Evolutionary conservation across 2,797 vertebrate genomes (phyloP).

Genomic region (Anguilla obscura): DNA sequence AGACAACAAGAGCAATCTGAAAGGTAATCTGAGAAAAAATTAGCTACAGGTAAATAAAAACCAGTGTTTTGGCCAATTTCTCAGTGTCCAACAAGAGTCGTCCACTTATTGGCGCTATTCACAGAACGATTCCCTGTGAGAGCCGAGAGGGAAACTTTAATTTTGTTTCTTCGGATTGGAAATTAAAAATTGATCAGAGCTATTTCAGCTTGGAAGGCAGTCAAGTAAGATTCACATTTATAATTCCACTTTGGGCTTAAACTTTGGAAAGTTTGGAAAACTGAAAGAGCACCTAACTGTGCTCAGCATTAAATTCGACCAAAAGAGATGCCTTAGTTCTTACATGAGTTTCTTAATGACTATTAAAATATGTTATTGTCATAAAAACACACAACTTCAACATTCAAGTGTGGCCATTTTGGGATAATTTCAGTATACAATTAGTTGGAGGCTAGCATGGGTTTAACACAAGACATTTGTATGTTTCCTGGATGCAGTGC

Average conservation of each 20-base stretch:
- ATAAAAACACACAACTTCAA: neutral
- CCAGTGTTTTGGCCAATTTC: neutral
- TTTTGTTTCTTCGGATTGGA: constrained; percentile 29
- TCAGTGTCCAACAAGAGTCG: constrained; percentile 16
- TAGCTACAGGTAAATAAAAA: constrained; percentile 9
- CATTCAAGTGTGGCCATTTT: neutral
- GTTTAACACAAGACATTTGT: neutral
- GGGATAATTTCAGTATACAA: neutral
- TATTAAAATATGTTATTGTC: neutral
- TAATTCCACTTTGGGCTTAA: neutral
- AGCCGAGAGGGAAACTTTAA: neutral
- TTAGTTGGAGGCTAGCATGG: neutral
- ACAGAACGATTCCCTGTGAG: constrained; percentile 1
- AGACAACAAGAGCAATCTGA: neutral
- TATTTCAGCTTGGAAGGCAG: constrained; percentile 11
- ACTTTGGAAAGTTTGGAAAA: constrained; percentile 7
- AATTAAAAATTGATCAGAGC: constrained; percentile 33
- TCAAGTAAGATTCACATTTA: constrained; percentile 7
- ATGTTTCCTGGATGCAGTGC: neutral
- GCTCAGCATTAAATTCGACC: neutral
- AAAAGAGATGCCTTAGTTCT: neutral
- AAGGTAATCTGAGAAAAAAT: neutral
- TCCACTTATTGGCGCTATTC: constrained; percentile 12
- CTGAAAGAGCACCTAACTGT: neutral
- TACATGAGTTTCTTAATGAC: neutral